Evolutionary conservation across 1,140 invertebrate genomes (phyloP).

Genomic region (Choristoneura fumiferana): DNA sequence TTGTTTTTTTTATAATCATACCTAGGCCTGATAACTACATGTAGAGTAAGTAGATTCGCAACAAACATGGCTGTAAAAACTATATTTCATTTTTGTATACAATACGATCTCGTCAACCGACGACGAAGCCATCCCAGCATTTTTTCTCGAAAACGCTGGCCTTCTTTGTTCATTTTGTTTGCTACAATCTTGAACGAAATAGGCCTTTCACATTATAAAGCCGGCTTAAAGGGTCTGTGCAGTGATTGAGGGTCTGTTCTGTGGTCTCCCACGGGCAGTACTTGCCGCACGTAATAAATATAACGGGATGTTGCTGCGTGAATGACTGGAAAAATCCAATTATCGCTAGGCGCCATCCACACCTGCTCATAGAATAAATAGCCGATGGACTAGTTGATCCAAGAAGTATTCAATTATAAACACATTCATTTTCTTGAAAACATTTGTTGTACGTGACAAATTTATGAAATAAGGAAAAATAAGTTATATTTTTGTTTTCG

Average conservation of each 20-base stretch:
- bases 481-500: too few species aligned
- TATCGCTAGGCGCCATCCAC: slow-evolving; percentile 15
- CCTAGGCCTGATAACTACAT: too few species aligned
- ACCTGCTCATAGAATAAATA: slow-evolving; percentile 17
- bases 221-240: slow-evolving; percentile 8
- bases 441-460: too few species aligned
- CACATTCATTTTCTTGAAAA: too few species aligned
- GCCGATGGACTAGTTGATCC: neutral
- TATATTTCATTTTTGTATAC: too few species aligned
- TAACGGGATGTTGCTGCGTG: slow-evolving; percentile 10
- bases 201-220: slow-evolving; percentile 14
- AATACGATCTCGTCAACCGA: too few species aligned
- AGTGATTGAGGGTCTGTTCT: slow-evolving; percentile 14
- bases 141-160: neutral
- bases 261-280: neutral
- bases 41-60: too few species aligned
- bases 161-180: slow-evolving; percentile 3
- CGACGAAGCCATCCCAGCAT: neutral
- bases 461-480: too few species aligned
- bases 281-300: slow-evolving; percentile 3
- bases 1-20: too few species aligned
- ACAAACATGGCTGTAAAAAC: too few species aligned
- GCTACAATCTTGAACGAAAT: slow-evolving; percentile 1
- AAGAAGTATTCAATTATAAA: too few species aligned
- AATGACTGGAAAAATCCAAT: slow-evolving; percentile 16